Base-by-base conservation (phyloP, 2,888 invertebrate species). In the Apamea anceps region DNA sequence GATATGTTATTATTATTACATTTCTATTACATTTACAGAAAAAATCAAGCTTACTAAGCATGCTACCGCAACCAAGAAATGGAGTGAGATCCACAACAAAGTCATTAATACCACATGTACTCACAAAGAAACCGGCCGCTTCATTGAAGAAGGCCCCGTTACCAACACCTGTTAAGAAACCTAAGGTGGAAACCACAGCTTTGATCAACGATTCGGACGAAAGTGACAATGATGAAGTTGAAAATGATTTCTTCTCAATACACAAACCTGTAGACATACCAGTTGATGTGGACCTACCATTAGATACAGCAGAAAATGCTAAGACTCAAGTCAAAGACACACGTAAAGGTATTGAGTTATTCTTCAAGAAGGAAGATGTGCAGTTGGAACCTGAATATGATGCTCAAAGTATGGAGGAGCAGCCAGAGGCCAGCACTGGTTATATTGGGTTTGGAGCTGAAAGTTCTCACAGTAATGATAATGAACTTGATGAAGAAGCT, bases 11-110 rank as follows among this genome's bases (percentile, higher is more conserved):
- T 32, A 32, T 32, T 1, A 32, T 32, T 32, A 32, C 0, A 37
- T 67, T 63, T 42, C 10, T 32, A 10, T 12, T 28, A 37, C 1
- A 45, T 85, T 94, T 93, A 82, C 92, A 98, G 98, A 97, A 97
- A 95, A 97, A 97, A 84, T 97, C 97, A 28, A 97, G 98, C 15
- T 94, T 98, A 18, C 97, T 98, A 70, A 97, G 98, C 79, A 95
- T 98, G 67, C 93, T 98, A 66, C 98, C 98, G 15, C 97, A 97
- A 87, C 98, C 98, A 25, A 98, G 97, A 94, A 96, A 96, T 90
- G 94, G 92, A 68, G 91, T 93, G 8, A 92, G 87, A 60, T 86
- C 95, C 76, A 94, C 93, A 81, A 91, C 94, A 70, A 96, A 94
- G 85, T 95, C 95, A 63, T 92, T 96, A 83, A 94, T 97, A 84